A percentile compares a stretch with the other conserved stretches of the same genome.
Evolutionary conservation across 2,113 vertebrate species (phyloP).

Genomic region (Esox niger): DNA sequence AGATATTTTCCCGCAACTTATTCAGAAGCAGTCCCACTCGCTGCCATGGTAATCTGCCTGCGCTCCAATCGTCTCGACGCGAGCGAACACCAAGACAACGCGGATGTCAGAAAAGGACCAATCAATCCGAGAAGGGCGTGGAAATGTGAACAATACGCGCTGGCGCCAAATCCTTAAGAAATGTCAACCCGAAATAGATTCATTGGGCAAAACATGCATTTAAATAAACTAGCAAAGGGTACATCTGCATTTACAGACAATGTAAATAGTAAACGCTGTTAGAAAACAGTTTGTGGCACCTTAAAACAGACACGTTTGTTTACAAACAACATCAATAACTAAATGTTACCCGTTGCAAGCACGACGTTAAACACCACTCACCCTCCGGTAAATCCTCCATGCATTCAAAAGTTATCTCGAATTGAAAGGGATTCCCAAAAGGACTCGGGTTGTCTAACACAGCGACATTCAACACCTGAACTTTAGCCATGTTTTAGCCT

Average conservation of each 20-base stretch:
- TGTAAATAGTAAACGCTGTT: no score
- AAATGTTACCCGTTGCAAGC: no score
- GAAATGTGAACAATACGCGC: neutral
- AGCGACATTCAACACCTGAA: slow-evolving; percentile 85
- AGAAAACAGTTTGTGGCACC: no score
- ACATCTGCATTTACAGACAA: no score
- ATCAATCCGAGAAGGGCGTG: no score
- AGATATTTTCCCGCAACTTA: neutral
- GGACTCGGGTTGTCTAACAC: slow-evolving; percentile 88
- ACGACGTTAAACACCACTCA: slow-evolving; percentile 55
- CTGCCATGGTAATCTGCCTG: neutral
- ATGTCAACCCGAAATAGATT: neutral
- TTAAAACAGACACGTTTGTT: no score
- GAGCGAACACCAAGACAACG: neutral
- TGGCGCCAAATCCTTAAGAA: slow-evolving; percentile 16
- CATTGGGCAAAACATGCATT: neutral
- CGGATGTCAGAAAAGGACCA: neutral
- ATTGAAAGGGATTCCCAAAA: slow-evolving; percentile 89
- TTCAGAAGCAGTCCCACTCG: neutral
- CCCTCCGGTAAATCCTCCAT: slow-evolving; percentile 86
- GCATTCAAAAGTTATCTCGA: slow-evolving; percentile 92
- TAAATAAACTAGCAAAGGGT: no score
- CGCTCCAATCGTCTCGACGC: neutral
- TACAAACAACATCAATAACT: no score
- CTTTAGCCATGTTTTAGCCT: slow-evolving; percentile 80